Conservation (phyloP, 2,888 invertebrate genomes). For the Amiota minor region DNA sequence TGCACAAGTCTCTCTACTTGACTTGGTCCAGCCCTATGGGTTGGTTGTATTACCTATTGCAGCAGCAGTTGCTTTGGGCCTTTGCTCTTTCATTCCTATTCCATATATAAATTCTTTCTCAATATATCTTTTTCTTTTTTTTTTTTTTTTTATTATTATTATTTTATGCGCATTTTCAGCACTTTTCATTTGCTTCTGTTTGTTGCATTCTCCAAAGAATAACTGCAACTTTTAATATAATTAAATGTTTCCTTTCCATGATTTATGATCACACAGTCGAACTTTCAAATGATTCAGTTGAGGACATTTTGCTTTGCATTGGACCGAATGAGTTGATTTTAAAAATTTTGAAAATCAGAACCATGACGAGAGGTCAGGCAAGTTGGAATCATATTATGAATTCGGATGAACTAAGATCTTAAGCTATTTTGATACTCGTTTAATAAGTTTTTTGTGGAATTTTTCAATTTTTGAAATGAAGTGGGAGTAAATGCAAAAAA, state of each 20-base stretch:
- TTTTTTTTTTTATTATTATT: background rate
- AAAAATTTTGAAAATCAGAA: no score
- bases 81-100: no score
- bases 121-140: background rate
- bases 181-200: slow-evolving; percentile 11
- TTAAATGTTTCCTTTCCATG: slow-evolving; percentile 40
- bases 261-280: slow-evolving; percentile 8
- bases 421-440: no score
- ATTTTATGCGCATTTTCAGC: slow-evolving; percentile 21
- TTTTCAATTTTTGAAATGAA: no score
- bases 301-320: no score
- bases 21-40: background rate
- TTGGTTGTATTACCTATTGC: background rate
- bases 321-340: no score
- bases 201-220: background rate
- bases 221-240: slow-evolving; percentile 40
- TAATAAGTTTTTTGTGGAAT: no score
- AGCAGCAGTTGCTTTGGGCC: background rate
- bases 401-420: no score
- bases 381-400: no score
- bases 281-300: no score
- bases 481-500: no score
- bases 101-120: background rate
- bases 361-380: no score
- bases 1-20: background rate